Percentiles rank a stretch among this genome's conserved stretches.
These are phyloP conservation scores for Polydrusus pterygomalis DNA, from an alignment of 2,888 invertebrate genomes.

Conservation along the genomic window DNA sequence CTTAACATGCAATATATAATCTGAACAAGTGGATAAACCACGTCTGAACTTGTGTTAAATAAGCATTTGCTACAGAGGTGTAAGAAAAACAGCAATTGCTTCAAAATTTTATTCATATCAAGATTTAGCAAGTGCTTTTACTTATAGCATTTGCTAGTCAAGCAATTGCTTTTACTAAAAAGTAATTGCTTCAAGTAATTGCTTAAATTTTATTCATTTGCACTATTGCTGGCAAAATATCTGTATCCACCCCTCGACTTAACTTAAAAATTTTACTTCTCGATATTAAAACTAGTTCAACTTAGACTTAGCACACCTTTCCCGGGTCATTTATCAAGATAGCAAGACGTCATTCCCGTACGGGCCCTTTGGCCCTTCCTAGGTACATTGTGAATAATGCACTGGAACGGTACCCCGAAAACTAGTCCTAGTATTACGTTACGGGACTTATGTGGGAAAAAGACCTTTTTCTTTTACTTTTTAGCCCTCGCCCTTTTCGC, in stretches of 20 bases:
- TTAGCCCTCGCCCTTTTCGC: slow-evolving; percentile 8
- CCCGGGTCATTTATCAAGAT: slow-evolving; percentile 40
- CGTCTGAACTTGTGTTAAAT: too few relatives aligned
- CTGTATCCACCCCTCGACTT: not conserved
- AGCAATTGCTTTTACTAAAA: too few relatives aligned
- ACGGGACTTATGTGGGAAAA: slow-evolving; percentile 50
- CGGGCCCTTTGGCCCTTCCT: slow-evolving; percentile 31
- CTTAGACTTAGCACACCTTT: slow-evolving; percentile 28
- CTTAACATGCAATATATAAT: too few relatives aligned
- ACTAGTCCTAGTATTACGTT: slow-evolving; percentile 39
- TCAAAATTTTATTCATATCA: too few relatives aligned
- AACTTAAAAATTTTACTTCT: not conserved
- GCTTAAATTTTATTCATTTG: too few relatives aligned
- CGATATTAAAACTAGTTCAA: slow-evolving; percentile 46
- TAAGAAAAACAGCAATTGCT: too few relatives aligned
- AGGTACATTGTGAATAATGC: slow-evolving; percentile 34
- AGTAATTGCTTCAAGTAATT: too few relatives aligned
- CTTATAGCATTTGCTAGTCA: too few relatives aligned
- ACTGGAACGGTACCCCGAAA: slow-evolving; percentile 22
- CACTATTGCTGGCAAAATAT: slow-evolving; percentile 8
- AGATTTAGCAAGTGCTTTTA: too few relatives aligned
- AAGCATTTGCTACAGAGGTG: too few relatives aligned
- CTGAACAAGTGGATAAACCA: too few relatives aligned
- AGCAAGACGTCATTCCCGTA: slow-evolving; percentile 23
- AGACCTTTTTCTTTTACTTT: slow-evolving; percentile 44